A percentile compares a stretch with the other conserved stretches of the same genome.
phyloP scores from a whole-genome alignment of 2,888 invertebrate genomes.

The Pristionchus fissidentatus region DNA sequence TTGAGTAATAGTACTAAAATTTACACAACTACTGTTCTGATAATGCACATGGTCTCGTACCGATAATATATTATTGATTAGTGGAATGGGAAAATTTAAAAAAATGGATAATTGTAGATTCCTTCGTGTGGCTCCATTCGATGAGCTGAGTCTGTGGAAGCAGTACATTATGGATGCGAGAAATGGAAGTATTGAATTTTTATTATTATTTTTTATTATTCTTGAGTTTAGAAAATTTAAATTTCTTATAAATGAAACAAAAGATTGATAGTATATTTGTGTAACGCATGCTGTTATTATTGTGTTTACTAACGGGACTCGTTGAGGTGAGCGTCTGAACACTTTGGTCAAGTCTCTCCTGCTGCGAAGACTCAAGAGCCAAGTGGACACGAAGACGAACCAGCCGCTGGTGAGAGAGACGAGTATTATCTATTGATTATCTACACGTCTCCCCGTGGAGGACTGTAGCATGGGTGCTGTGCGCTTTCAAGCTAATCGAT shows the following conservation, averaged over 20 bases:
- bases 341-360: constrained; percentile 88
- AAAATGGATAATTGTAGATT: constrained; percentile 80
- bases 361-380: constrained; percentile 89
- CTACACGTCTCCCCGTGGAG: too few species aligned
- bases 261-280: too few species aligned
- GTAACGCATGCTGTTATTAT: neutral
- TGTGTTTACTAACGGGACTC: neutral
- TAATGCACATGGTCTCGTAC: too few species aligned
- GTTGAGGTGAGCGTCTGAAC: constrained; percentile 82
- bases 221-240: too few species aligned
- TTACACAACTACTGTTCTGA: too few species aligned
- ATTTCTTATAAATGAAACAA: too few species aligned
- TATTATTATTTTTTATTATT: neutral
- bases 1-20: too few species aligned
- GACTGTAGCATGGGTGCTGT: too few species aligned
- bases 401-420: constrained; percentile 63
- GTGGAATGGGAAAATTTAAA: too few species aligned
- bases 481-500: too few species aligned
- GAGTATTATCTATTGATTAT: neutral
- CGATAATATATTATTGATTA: too few species aligned
- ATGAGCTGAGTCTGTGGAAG: constrained; percentile 91
- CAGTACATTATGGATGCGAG: constrained; percentile 84
- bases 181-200: constrained; percentile 4
- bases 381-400: constrained; percentile 77
- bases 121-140: constrained; percentile 88